phyloP scores from a whole-genome alignment of 2,113 vertebrate genomes.

The Hippopotamus amphibius region DNA sequence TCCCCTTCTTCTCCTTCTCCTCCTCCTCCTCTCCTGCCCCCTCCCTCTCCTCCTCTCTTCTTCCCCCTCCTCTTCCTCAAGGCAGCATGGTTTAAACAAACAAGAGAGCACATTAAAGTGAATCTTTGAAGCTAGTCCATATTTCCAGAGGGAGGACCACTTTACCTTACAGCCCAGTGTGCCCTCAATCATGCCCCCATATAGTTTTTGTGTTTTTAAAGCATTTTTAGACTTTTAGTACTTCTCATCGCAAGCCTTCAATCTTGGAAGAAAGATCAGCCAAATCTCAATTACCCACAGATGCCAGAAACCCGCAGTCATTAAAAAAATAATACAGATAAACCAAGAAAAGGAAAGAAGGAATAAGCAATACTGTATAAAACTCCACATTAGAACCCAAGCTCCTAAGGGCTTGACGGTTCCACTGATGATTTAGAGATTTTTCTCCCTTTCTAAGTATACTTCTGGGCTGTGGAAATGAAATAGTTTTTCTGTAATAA shows the following conservation, averaged over 20 bases:
- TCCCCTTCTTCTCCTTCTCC: too few relatives aligned
- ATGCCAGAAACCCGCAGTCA: neutral
- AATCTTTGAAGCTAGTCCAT: neutral
- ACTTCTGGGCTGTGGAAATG: slow-evolving; percentile 40
- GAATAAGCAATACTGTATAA: neutral
- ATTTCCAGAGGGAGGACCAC: neutral
- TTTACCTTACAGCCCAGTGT: neutral
- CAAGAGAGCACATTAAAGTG: neutral
- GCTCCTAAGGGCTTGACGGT: neutral
- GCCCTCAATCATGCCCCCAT: too few relatives aligned
- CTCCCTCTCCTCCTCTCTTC: neutral
- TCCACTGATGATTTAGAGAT: slow-evolving; percentile 22
- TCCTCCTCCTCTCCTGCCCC: accelerated
- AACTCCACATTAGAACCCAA: neutral
- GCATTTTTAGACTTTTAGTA: neutral
- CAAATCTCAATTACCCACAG: neutral
- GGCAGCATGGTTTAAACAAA: neutral
- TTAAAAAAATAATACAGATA: neutral
- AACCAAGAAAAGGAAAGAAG: neutral
- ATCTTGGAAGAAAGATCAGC: neutral
- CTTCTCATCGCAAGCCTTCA: neutral
- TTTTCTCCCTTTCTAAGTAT: neutral
- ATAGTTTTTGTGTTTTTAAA: neutral
- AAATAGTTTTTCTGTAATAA: slow-evolving; percentile 57
- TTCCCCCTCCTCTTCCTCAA: neutral